Evolutionary conservation across 2,113 vertebrate genomes (phyloP).

Genomic region (Cichladusa arquata): DNA sequence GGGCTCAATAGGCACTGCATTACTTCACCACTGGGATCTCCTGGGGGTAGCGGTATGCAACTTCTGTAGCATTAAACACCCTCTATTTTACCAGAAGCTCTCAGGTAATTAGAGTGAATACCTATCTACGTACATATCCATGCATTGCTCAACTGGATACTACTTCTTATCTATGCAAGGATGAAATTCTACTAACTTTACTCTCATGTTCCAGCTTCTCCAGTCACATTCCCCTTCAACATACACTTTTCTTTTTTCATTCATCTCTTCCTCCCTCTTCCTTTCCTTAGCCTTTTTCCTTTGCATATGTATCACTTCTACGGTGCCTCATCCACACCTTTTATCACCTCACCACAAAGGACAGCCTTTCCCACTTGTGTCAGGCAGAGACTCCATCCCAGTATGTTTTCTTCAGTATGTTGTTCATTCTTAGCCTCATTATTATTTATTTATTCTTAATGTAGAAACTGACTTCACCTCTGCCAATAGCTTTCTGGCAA

Average conservation of each 20-base stretch:
- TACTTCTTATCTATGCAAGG: neutral
- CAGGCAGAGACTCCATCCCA: neutral
- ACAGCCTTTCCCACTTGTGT: rapidly evolving
- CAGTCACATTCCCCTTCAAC: neutral
- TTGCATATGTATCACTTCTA: neutral
- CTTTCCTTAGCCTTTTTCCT: neutral
- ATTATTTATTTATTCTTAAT: neutral
- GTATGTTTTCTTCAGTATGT: neutral
- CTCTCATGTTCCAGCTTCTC: neutral
- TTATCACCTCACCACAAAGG: neutral
- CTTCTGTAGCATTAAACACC: neutral
- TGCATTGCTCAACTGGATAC: neutral
- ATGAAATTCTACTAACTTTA: neutral
- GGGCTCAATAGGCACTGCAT: rapidly evolving
- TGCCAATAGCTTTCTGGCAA: neutral
- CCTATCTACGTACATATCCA: rapidly evolving
- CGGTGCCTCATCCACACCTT: neutral
- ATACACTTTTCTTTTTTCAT: neutral
- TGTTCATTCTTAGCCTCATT: neutral
- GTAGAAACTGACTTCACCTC: neutral
- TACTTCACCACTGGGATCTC: neutral
- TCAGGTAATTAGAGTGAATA: neutral
- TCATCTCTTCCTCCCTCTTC: neutral
- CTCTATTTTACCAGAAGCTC: neutral
- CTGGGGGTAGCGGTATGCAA: neutral